A percentile compares a stretch with the other conserved stretches of the same genome.
phyloP scores from a whole-genome alignment of 2,797 vertebrate species.

The Sitta carolinensis region DNA sequence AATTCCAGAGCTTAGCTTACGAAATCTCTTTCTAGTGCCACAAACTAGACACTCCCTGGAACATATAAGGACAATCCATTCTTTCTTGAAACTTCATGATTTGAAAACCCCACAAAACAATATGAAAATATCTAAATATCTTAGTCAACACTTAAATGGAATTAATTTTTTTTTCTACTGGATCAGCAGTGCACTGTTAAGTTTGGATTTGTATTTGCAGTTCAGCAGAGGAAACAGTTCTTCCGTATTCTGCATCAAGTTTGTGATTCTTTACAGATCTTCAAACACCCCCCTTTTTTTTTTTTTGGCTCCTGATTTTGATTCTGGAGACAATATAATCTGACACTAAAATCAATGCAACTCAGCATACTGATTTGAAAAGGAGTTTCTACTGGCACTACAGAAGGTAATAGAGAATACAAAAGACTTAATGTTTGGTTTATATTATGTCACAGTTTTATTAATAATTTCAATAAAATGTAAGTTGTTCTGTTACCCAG shows the following conservation, averaged over 20 bases:
- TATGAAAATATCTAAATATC: not conserved
- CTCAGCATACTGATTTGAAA: not conserved
- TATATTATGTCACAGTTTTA: not conserved
- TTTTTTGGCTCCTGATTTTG: not conserved
- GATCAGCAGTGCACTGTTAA: not conserved
- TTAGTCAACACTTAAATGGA: not conserved
- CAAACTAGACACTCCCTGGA: not conserved
- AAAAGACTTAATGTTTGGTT: not conserved
- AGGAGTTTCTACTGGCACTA: not conserved
- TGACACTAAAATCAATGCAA: not conserved
- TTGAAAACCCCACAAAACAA: not conserved
- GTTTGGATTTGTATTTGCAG: not conserved
- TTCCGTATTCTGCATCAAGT: not conserved
- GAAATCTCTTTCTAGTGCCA: not conserved
- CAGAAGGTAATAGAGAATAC: not conserved
- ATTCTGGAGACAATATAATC: not conserved
- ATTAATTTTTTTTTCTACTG: not conserved
- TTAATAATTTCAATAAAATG: not conserved
- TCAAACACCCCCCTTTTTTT: not conserved
- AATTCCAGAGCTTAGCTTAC: not conserved
- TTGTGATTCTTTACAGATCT: not conserved
- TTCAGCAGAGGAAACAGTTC: not conserved
- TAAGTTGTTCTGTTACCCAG: not conserved
- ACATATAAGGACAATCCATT: not conserved
- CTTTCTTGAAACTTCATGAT: not conserved